phyloP scores from a whole-genome alignment of 1,140 invertebrate genomes.

The Sitobion miscanthi region DNA sequence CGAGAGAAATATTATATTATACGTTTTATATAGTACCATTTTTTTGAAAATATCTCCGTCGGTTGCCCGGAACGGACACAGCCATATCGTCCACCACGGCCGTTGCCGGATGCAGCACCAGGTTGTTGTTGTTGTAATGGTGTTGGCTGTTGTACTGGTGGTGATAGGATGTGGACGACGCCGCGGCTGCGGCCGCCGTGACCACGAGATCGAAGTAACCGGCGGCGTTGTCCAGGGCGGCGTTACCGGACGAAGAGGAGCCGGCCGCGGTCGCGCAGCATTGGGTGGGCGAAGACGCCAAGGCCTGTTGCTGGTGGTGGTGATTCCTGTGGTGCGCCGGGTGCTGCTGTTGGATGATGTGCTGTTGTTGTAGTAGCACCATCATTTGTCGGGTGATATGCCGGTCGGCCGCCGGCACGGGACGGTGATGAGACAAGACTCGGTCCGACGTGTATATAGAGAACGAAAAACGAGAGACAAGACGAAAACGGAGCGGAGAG shows the following conservation, averaged over 20 bases:
- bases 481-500: not conserved
- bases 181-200: conserved; percentile 26
- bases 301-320: conserved; percentile 1
- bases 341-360: conserved; percentile 10
- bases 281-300: not conserved
- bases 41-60: conserved; percentile 20
- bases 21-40: conserved; percentile 8
- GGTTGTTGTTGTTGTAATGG: not conserved
- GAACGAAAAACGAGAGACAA: not conserved
- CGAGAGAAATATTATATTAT: too few relatives aligned
- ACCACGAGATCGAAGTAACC: conserved; percentile 48
- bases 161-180: conserved; percentile 7
- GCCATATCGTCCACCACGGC: not conserved
- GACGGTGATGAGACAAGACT: not conserved
- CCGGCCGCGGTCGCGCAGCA: not conserved
- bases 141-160: conserved; percentile 11
- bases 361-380: conserved; percentile 46
- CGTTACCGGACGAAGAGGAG: not conserved
- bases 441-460: not conserved
- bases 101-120: not conserved
- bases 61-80: not conserved
- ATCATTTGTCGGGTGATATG: conserved; percentile 28
- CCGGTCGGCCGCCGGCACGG: conserved; percentile 18
- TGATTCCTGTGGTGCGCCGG: not conserved
- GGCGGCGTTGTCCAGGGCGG: not conserved